Percentiles rank a stretch among this genome's conserved stretches.
phyloP scores from a whole-genome alignment of 1,140 invertebrate genomes.

The Rhyacophila brunnea region DNA sequence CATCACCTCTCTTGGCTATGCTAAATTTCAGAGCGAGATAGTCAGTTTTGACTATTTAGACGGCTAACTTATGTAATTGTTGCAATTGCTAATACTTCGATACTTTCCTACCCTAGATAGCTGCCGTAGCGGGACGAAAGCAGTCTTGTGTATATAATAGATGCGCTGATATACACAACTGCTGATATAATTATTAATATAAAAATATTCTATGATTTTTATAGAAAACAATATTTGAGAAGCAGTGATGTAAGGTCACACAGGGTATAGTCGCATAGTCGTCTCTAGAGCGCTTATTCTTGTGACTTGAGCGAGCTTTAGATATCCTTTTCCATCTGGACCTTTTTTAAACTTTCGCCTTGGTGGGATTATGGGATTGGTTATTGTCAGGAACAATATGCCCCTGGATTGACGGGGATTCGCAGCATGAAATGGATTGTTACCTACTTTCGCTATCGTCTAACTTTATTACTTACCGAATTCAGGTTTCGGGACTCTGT shows the following conservation, averaged over 20 bases:
- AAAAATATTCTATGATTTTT: too few relatives aligned
- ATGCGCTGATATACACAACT: too few relatives aligned
- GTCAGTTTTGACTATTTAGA: too few relatives aligned
- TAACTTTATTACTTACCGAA: not conserved
- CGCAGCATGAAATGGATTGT: constrained; percentile 17
- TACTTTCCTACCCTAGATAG: too few relatives aligned
- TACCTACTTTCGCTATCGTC: not conserved
- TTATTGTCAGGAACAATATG: constrained; percentile 34
- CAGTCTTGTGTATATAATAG: too few relatives aligned
- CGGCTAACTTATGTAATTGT: too few relatives aligned
- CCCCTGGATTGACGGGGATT: constrained; percentile 27
- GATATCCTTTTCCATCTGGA: constrained; percentile 3
- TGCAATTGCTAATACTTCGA: too few relatives aligned
- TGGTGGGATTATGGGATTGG: constrained; percentile 25
- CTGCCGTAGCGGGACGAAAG: too few relatives aligned
- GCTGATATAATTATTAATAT: too few relatives aligned
- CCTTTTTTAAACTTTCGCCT: constrained; percentile 34
- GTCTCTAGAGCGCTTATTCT: constrained; percentile 15
- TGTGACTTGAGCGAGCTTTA: constrained; percentile 22
- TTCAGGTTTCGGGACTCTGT: not conserved
- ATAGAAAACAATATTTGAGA: too few relatives aligned
- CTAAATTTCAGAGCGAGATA: too few relatives aligned
- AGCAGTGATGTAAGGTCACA: constrained; percentile 10
- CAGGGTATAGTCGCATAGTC: not conserved
- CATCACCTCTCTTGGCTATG: too few relatives aligned